Base-by-base conservation (phyloP, 2,113 vertebrate species). In the Epinephelus lanceolatus region DNA sequence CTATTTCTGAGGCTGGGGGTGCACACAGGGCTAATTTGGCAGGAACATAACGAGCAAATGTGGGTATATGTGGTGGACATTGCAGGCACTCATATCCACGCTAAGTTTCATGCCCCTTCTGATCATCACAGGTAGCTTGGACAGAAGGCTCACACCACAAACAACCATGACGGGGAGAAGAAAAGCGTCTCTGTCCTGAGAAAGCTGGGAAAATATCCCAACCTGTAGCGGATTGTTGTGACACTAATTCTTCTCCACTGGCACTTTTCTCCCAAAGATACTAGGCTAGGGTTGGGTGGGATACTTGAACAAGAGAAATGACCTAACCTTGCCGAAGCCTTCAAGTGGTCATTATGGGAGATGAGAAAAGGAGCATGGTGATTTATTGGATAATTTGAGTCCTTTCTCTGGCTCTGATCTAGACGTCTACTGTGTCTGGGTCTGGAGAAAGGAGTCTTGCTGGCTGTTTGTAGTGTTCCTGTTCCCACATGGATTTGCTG, bases 401-500 rank as follows among this genome's bases (percentile, higher is more conserved):
- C 60, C 25, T 55, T 86, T 55, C 57, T 71, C 62, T 78, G 70
- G 70, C 72, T 66, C 66, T 47, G 40, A 42, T 68, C 70, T 71
- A 21, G 27, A 80, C 23, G 3, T 78, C 51, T 57, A 55, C 78
- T 74, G 61, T 78, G 84, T 72, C 81, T 66, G 51, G 72, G 33
- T 65, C 49, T 71, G 42, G 30, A 55, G 23, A 67, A 78, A 72
- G 33, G 27, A 56, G 27, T 83, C 69, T n/a, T 27, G 5, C 33
- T 51, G 49, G 61, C 63, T 74, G 78, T 84, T 81, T 71, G 66
- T 45, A 68, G 61, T 0, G 23, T 66, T 70, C 73, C 71, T 82
- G 62, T 85, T 88, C 88, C 81, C 81, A 86, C 88, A 30, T 88
- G 89, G 76, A 74, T 91, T 87, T 78, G 40, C 65, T 90, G 89